Conservation (phyloP, 1,140 invertebrate genomes). For the Bombus confusus region DNA sequence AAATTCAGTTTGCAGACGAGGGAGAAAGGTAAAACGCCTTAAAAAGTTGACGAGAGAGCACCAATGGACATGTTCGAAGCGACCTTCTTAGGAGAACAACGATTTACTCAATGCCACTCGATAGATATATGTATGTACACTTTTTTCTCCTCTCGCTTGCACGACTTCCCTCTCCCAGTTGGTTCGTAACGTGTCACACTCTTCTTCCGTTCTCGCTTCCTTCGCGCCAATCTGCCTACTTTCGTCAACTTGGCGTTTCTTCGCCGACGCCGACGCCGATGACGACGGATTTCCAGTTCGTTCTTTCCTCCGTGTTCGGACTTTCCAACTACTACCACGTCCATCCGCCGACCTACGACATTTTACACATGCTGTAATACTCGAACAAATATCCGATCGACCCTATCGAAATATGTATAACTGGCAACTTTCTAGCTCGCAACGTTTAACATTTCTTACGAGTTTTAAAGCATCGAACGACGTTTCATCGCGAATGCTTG, state of each 20-base stretch:
- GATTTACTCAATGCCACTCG: constrained; percentile 4
- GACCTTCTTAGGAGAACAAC: constrained; percentile 21
- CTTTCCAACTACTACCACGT: constrained; percentile 65
- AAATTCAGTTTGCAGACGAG: background rate
- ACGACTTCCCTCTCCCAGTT: constrained; percentile 7
- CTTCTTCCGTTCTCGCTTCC: constrained; percentile 62
- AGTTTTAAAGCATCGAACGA: background rate
- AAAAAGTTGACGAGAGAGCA: background rate
- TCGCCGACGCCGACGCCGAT: constrained; percentile 51
- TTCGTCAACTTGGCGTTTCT: constrained; percentile 59
- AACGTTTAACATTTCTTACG: background rate
- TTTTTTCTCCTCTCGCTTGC: constrained; percentile 33
- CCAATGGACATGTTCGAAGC: background rate
- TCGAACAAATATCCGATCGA: background rate
- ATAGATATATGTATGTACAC: too few relatives aligned
- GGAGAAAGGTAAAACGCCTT: background rate
- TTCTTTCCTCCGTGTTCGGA: constrained; percentile 61
- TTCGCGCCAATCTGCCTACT: constrained; percentile 47
- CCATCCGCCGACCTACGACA: constrained; percentile 69
- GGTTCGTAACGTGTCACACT: background rate
- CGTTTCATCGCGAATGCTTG: background rate
- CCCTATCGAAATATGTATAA: background rate
- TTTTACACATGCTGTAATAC: background rate
- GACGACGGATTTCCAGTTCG: constrained; percentile 55
- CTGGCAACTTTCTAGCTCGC: background rate